Evolutionary conservation across 2,797 vertebrate genomes (phyloP).

Genomic region (Tiaroga cobitis): DNA sequence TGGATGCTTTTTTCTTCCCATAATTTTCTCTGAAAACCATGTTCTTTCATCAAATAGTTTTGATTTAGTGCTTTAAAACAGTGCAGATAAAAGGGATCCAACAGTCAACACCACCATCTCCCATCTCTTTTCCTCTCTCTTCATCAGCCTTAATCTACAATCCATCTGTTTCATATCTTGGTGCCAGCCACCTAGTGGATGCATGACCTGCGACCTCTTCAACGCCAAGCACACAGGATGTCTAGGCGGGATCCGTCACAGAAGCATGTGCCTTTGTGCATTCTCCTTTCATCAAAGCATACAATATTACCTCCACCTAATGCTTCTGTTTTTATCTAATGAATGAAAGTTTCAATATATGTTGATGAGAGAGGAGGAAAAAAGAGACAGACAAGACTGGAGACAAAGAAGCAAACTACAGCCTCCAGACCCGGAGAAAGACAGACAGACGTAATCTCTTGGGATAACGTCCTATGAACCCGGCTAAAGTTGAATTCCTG

Average conservation of each 20-base stretch:
- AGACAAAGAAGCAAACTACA: slow-evolving; percentile 53
- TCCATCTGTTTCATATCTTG: slow-evolving; percentile 49
- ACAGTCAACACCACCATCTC: neutral
- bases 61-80: neutral
- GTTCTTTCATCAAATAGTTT: neutral
- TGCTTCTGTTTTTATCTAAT: neutral
- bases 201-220: slow-evolving; percentile 43
- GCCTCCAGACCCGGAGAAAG: slow-evolving; percentile 51
- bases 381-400: slow-evolving; percentile 50
- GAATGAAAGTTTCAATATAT: neutral
- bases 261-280: neutral
- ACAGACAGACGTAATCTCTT: slow-evolving; percentile 61
- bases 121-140: slow-evolving; percentile 17
- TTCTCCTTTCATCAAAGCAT: neutral
- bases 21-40: neutral
- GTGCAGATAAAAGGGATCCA: neutral
- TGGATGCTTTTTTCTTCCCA: neutral
- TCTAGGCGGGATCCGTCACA: slow-evolving; percentile 55
- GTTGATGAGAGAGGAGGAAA: neutral
- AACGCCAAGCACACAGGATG: slow-evolving; percentile 58
- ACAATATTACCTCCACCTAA: neutral
- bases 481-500: slow-evolving; percentile 58
- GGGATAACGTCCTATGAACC: slow-evolving; percentile 56
- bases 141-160: slow-evolving; percentile 26
- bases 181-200: slow-evolving; percentile 46